Conservation (phyloP, 2,797 vertebrate genomes). For the Gymnopithys bicolor region DNA sequence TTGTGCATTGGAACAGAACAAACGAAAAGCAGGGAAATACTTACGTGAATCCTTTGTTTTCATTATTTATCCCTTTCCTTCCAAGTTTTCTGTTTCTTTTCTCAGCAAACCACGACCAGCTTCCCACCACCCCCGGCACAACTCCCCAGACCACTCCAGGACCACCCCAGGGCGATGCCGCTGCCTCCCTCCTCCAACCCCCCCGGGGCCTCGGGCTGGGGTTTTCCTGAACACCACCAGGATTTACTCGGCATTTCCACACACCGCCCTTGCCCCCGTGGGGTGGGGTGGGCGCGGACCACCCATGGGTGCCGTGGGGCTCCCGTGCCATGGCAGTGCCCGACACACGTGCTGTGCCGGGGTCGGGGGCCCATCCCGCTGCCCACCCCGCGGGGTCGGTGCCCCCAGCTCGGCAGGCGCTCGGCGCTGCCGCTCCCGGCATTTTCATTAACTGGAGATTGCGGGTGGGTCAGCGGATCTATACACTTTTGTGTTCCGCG, state of each 20-base stretch:
- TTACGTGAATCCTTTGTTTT: not conserved
- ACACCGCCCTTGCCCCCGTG: not conserved
- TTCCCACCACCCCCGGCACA: accelerated
- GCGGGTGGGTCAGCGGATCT: conserved; percentile 57
- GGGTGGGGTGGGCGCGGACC: not conserved
- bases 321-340: too few species aligned
- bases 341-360: not conserved
- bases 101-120: accelerated
- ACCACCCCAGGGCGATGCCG: accelerated
- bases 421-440: not conserved
- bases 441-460: conserved; percentile 49
- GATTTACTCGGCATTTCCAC: not conserved
- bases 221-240: accelerated
- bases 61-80: accelerated
- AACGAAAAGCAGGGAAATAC: not conserved
- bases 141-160: accelerated
- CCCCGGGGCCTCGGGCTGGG: accelerated
- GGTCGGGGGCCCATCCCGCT: not conserved
- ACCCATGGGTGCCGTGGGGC: too few species aligned
- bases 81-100: not conserved
- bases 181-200: accelerated
- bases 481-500: conserved; percentile 13
- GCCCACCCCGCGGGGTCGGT: not conserved
- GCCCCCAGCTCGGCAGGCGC: not conserved
- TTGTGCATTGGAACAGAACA: not conserved